Conservation (phyloP, 2,113 vertebrate genomes). For the Heterotis niloticus region DNA sequence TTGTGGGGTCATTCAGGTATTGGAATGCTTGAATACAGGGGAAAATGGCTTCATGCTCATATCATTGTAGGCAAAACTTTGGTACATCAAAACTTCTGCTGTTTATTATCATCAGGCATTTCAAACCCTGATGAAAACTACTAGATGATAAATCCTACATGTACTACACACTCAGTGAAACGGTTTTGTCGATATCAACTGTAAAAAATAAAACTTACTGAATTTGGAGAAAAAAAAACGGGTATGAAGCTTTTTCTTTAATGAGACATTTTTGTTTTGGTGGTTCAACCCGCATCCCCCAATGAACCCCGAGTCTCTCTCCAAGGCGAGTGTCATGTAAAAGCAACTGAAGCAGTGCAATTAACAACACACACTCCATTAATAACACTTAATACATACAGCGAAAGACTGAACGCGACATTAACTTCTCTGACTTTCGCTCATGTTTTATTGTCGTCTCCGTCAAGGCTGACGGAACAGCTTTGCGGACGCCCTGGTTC, state of each 20-base stretch:
- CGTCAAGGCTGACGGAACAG: slow-evolving; percentile 39
- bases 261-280: neutral
- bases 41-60: neutral
- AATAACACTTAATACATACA: slow-evolving; percentile 51
- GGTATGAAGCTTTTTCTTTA: neutral
- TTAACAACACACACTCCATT: slow-evolving; percentile 65
- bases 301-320: slow-evolving; percentile 25
- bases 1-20: neutral
- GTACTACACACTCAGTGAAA: too few relatives aligned
- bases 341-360: slow-evolving; percentile 49
- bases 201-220: neutral
- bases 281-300: slow-evolving; percentile 11
- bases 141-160: neutral
- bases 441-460: slow-evolving; percentile 33
- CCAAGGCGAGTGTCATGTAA: slow-evolving; percentile 38
- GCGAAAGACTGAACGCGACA: slow-evolving; percentile 53
- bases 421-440: slow-evolving; percentile 53
- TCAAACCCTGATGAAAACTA: neutral
- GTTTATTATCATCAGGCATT: neutral
- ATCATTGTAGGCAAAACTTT: neutral
- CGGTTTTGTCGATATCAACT: too few relatives aligned
- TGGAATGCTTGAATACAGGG: neutral
- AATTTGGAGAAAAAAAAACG: slow-evolving; percentile 17
- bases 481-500: slow-evolving; percentile 9
- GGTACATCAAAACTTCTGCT: neutral